Percentiles rank a stretch among this genome's conserved stretches.
phyloP scores from a whole-genome alignment of 1,140 invertebrate genomes.

The Trichogramma pretiosum region DNA sequence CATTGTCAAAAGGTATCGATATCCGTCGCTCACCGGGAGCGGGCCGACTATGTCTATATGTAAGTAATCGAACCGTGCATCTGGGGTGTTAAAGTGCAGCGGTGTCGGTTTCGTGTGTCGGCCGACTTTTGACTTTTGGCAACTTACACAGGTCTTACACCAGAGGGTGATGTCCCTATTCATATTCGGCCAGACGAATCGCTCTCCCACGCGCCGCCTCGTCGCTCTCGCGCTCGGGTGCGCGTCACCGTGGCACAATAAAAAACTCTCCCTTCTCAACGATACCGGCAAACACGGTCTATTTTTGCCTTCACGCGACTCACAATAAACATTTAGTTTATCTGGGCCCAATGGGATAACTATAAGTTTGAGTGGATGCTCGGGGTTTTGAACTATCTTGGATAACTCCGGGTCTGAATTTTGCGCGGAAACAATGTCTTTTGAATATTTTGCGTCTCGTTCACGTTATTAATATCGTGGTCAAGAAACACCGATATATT shows the following conservation, averaged over 20 bases:
- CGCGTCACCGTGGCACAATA: background rate
- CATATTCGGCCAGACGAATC: background rate
- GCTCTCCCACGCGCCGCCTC: background rate
- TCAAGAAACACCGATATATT: too few species aligned
- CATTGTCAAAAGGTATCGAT: too few species aligned
- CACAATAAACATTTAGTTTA: background rate
- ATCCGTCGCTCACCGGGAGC: too few species aligned
- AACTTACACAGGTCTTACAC: background rate
- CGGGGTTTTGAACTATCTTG: too few species aligned
- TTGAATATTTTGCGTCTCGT: too few species aligned
- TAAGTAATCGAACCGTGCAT: background rate
- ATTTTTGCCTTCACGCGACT: too few species aligned
- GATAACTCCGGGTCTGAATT: too few species aligned
- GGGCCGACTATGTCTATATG: too few species aligned
- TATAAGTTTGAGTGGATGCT: too few species aligned
- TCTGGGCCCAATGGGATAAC: background rate
- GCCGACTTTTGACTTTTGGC: background rate
- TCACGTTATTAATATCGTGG: too few species aligned
- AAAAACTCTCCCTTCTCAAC: background rate
- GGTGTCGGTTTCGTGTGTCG: background rate
- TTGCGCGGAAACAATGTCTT: too few species aligned
- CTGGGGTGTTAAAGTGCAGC: background rate
- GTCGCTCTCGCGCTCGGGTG: background rate
- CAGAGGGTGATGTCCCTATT: background rate
- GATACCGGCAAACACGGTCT: background rate